A percentile compares a stretch with the other conserved stretches of the same genome.
Conservation (phyloP, 2,113 vertebrate species). For the Ophiodon elongatus region DNA sequence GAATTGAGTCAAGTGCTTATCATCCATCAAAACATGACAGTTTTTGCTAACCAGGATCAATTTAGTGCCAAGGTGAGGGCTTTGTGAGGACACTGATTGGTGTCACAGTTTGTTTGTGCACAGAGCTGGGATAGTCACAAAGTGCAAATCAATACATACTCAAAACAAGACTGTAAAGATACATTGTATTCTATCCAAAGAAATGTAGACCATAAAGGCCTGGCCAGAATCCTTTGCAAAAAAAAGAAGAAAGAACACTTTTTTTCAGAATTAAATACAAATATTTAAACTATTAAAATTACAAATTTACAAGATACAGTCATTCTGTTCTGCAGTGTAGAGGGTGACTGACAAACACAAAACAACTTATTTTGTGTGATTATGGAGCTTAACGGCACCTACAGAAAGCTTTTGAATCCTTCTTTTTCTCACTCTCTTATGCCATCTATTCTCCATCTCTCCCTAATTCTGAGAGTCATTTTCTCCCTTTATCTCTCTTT, state of each 20-base stretch:
- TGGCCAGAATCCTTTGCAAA: background rate
- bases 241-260: background rate
- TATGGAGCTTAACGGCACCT: background rate
- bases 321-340: background rate
- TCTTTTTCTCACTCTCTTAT: background rate
- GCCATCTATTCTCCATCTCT: background rate
- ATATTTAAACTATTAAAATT: background rate
- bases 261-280: background rate
- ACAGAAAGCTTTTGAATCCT: constrained; percentile 11
- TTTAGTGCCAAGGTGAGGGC: constrained; percentile 38
- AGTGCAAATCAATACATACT: constrained; percentile 40
- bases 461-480: constrained; percentile 25
- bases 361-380: background rate
- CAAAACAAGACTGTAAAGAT: constrained; percentile 11
- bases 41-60: constrained; percentile 44
- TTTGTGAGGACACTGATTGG: constrained; percentile 45
- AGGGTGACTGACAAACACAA: background rate
- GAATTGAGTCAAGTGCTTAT: constrained; percentile 41
- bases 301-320: background rate
- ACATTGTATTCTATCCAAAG: background rate
- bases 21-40: constrained; percentile 48
- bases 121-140: constrained; percentile 9
- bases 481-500: constrained; percentile 27
- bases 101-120: constrained; percentile 28
- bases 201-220: background rate